Evolutionary conservation across 2,113 vertebrate genomes (phyloP).

Genomic region (Thomomys bottae): DNA sequence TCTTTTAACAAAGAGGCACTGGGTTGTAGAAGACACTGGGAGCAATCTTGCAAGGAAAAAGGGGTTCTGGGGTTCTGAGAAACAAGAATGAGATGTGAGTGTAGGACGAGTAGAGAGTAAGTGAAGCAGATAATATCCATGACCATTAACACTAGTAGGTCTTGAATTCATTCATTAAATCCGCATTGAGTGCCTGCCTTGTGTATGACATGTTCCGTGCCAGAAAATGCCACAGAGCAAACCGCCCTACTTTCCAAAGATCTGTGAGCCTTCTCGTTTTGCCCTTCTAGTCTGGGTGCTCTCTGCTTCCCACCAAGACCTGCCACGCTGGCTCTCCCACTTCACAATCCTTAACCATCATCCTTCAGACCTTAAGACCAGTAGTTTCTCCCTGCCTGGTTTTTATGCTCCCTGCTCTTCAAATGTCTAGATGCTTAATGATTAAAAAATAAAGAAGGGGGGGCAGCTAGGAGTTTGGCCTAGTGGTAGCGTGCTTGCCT

Average conservation of each 20-base stretch:
- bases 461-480: too few species aligned
- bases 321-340: not conserved
- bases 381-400: not conserved
- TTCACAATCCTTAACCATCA: not conserved
- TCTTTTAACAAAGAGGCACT: not conserved
- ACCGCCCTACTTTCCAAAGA: not conserved
- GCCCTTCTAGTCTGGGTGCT: not conserved
- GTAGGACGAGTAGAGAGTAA: not conserved
- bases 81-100: not conserved
- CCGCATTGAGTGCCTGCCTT: not conserved
- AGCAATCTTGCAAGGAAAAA: not conserved
- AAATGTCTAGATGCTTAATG: not conserved
- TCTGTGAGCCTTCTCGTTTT: not conserved
- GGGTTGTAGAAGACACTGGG: not conserved
- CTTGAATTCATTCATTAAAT: not conserved
- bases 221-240: not conserved
- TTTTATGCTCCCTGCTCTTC: not conserved
- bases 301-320: not conserved
- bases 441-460: too few species aligned
- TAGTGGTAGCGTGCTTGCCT: too few species aligned
- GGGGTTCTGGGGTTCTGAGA: not conserved
- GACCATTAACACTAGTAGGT: not conserved
- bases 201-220: not conserved
- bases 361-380: not conserved
- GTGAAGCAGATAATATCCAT: not conserved